Evolutionary conservation across 2,113 vertebrate species (phyloP), one percentile per base, ranked within the genome.

Genomic region (Diphyllodes magnificus): DNA sequence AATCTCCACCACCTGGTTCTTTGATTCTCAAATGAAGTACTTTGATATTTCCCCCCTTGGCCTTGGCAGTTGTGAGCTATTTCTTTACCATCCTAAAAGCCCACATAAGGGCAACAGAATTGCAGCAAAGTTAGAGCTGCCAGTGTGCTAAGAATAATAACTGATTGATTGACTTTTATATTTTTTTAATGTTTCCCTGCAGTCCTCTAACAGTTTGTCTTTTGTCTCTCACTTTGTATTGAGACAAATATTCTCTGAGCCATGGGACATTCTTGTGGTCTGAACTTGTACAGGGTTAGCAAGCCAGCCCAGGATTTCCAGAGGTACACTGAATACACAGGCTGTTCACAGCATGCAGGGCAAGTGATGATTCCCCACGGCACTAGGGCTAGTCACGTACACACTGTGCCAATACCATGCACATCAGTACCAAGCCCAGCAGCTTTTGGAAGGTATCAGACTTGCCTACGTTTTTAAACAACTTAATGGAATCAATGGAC

Each of bases 351-450:
- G 63, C 37, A 25, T 2, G 40, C 70, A 61, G 61, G 16, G 19
- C 21, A 25, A 40, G 37, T 1, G 23, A 53, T 7, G 53, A 50
- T 21, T 70, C 42, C 79, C 42, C 30, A 40, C 0, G 0, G 45
- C 42, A 30, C 12, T 4, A 21, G 25, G 49, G 42, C 35, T 83
- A 6, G 47, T 71, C 37, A 11, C 0, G 0, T 6, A 23, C 27
- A 42, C 7, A 6, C 23, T 10, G 37, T 63, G 65, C 31, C 54
- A 63, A 42, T 9, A 15, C 12, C 33, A 13, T 8, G 31, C n/a
- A 64, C 9, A 27, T 9, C 4, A 1, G 68, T 11, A 92, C 19
- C 22, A n/a, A 56, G 30, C 24, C 49, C 53, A 72, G 23, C 20
- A 80, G 86, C 64, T 86, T 90, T 65, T 30, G 37, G 59, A 72